Evolutionary conservation across 1,140 invertebrate genomes (phyloP).

Genomic region (Drosophila bocqueti): DNA sequence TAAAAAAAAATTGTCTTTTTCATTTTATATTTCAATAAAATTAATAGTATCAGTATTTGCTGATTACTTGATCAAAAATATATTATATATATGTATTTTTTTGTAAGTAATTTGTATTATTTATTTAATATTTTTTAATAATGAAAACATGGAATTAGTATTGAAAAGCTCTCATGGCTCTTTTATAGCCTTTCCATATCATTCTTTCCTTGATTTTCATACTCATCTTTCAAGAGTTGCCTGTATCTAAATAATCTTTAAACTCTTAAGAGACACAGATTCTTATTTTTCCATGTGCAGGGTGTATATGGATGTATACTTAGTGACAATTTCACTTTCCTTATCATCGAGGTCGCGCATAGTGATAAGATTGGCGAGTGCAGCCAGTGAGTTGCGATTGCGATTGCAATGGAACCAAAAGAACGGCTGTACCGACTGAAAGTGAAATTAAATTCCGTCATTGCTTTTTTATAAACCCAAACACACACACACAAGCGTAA

Average conservation of each 20-base stretch:
- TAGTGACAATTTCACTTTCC: conserved; percentile 69
- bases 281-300: neutral
- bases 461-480: conserved; percentile 55
- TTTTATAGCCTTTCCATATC: neutral
- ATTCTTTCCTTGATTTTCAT: neutral
- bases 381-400: conserved; percentile 61
- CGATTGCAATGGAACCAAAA: conserved; percentile 33
- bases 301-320: neutral
- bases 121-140: neutral
- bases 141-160: neutral
- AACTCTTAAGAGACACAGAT: neutral
- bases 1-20: no score
- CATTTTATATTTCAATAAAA: no score
- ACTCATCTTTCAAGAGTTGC: no score
- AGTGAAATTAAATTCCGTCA: conserved; percentile 66
- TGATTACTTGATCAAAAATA: no score
- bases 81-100: no score
- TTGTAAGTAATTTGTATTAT: neutral
- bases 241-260: neutral
- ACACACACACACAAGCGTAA: conserved; percentile 1
- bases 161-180: neutral
- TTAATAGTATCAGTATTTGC: no score
- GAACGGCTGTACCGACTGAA: conserved; percentile 4
- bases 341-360: conserved; percentile 66
- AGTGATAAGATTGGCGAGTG: conserved; percentile 73